These are phyloP conservation scores for Synaphobranchus kaupii DNA, from an alignment of 2,797 vertebrate genomes.

Conservation along the genomic window DNA sequence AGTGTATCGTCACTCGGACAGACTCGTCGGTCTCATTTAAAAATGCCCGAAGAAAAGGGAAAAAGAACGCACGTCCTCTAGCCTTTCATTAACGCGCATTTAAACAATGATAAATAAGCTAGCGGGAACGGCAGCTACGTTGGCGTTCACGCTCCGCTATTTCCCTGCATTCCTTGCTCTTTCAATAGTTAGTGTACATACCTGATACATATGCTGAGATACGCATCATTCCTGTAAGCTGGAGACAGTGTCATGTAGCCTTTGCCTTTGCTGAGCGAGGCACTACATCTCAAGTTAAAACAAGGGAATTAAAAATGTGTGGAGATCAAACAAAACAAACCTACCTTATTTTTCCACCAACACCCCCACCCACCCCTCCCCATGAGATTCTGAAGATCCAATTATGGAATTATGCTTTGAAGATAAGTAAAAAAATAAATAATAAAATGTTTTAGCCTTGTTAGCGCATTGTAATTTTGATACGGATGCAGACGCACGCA, in stretches of 20 bases:
- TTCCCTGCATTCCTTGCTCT: not conserved
- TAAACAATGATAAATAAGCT: not conserved
- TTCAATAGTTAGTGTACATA: not conserved
- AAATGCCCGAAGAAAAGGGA: not conserved
- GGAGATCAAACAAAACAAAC: constrained; percentile 30
- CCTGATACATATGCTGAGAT: not conserved
- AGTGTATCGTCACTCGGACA: constrained; percentile 15
- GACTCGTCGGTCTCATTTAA: not conserved
- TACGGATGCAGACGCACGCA: constrained; percentile 42
- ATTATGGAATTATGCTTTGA: constrained; percentile 68
- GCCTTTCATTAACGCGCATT: not conserved
- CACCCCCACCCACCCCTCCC: not conserved
- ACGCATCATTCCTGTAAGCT: not conserved
- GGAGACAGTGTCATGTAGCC: not conserved
- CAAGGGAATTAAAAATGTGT: constrained; percentile 1
- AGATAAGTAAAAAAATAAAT: constrained; percentile 55
- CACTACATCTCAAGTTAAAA: not conserved
- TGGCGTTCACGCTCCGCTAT: not conserved
- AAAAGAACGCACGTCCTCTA: not conserved
- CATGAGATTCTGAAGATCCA: constrained; percentile 59
- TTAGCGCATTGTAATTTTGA: constrained; percentile 44
- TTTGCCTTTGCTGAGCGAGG: not conserved
- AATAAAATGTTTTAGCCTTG: constrained; percentile 50
- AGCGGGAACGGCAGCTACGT: no score
- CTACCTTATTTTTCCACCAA: constrained; percentile 9